Evolutionary conservation across 2,797 vertebrate genomes (phyloP).

Genomic region (Fistularia tabacaria): DNA sequence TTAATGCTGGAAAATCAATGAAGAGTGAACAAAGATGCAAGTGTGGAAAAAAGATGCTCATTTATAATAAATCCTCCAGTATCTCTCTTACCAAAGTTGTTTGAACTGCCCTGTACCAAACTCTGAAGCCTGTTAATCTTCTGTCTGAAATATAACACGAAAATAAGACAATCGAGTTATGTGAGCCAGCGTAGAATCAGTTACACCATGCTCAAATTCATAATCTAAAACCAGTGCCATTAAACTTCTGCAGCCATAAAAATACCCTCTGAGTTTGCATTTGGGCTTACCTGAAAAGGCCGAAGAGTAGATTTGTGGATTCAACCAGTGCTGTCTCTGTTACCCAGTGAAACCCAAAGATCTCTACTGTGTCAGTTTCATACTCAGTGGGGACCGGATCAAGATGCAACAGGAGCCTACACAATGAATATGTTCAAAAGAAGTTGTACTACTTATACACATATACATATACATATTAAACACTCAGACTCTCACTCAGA

Average conservation of each 20-base stretch:
- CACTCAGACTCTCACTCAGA: too few species aligned
- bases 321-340: slow-evolving; percentile 90
- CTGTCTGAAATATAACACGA: slow-evolving; percentile 78
- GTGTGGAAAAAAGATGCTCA: background rate
- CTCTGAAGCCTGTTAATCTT: slow-evolving; percentile 82
- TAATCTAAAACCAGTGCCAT: too few species aligned
- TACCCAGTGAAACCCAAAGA: slow-evolving; percentile 93
- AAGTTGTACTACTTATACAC: slow-evolving; percentile 5
- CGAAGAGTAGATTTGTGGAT: slow-evolving; percentile 87
- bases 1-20: too few species aligned
- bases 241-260: background rate
- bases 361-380: slow-evolving; percentile 84
- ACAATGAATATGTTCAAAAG: slow-evolving; percentile 1
- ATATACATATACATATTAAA: too few species aligned
- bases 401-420: slow-evolving; percentile 82
- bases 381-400: slow-evolving; percentile 89
- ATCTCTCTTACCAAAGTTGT: slow-evolving; percentile 90
- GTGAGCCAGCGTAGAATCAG: background rate
- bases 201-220: background rate
- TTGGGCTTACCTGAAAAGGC: slow-evolving; percentile 83
- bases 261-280: background rate
- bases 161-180: background rate
- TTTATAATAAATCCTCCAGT: slow-evolving; percentile 1
- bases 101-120: slow-evolving; percentile 78
- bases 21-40: too few species aligned